Evolutionary conservation across 2,888 invertebrate genomes (phyloP), one percentile per base, ranked within the genome.

Genomic region (Eilema caniola): DNA sequence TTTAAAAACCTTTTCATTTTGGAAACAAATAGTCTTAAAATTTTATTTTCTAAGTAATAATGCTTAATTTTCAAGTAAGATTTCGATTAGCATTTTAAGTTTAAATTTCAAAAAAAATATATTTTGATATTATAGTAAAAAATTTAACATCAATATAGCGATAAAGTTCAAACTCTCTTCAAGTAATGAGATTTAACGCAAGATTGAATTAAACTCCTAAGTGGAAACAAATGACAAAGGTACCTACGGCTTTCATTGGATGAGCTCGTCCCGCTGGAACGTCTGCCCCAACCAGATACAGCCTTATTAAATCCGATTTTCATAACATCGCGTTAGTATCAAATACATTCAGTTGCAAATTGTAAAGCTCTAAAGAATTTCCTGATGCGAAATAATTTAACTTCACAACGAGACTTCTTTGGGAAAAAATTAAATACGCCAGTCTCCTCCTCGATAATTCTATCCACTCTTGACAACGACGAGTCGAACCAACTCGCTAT

Each of bases 331-430:
- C 81, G 76, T 88, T 88, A 85, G 88, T 88, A 89, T 89, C 85
- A 88, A 86, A 83, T 82, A 87, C 83, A 86, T 86, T 85, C 86
- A 84, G 80, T 81, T 77, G 83, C 81, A 85, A 90, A 89, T 90
- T 87, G 86, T 88, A 89, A 90, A 89, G 85, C 89, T 84, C 90
- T 93, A 85, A 88, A 92, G 89, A 88, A 90, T 85, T 88, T 85
- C 83, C 83, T 89, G 90, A 91, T 88, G 92, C 90, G 88, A 88
- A 91, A 92, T 92, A 90, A 94, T 93, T 92, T 90, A 90, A 91
- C 91, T 92, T 91, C 76, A 82, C 83, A 88, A 88, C 84, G 90
- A 88, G 86, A 81, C 85, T 89, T 86, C 84, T 86, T 83, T 84
- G 76, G 84, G 80, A 85, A 53, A 79, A 92, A 92, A 90, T 89